Conservation (phyloP, 2,113 vertebrate species). For the mouse (Mus musculus) region DNA sequence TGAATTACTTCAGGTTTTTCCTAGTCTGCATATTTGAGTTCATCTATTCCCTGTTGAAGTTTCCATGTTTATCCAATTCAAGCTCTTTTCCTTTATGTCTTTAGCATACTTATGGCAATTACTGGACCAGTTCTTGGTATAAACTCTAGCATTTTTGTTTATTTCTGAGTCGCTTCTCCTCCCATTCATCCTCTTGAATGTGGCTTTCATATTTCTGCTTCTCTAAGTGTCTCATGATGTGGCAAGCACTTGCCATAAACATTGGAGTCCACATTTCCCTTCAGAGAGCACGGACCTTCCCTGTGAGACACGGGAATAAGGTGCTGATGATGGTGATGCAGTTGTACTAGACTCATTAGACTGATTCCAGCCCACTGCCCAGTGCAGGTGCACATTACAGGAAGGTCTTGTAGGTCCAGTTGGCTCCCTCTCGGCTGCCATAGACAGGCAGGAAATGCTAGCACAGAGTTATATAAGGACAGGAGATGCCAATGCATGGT, state of each 20-base stretch:
- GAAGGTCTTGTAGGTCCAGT: neutral
- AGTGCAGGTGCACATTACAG: neutral
- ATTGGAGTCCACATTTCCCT: neutral
- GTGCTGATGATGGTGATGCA: neutral
- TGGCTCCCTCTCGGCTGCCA: too few species aligned
- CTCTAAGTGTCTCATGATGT: neutral
- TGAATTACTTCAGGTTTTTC: neutral
- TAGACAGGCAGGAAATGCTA: neutral
- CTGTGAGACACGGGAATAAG: neutral
- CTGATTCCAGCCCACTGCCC: neutral
- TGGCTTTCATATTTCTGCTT: neutral
- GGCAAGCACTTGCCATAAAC: neutral
- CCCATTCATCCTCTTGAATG: neutral
- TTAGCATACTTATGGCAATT: neutral
- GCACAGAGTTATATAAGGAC: neutral
- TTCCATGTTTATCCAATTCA: neutral
- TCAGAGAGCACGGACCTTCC: neutral
- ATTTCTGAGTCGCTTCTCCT: neutral
- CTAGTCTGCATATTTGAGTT: neutral
- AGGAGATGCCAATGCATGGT: neutral
- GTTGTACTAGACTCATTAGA: neutral
- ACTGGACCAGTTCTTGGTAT: neutral
- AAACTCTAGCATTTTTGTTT: neutral
- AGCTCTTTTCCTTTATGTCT: neutral
- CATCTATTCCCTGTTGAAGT: conserved; percentile 27